Conservation (phyloP, 2,888 invertebrate species). For the Slavum lentiscoides region DNA sequence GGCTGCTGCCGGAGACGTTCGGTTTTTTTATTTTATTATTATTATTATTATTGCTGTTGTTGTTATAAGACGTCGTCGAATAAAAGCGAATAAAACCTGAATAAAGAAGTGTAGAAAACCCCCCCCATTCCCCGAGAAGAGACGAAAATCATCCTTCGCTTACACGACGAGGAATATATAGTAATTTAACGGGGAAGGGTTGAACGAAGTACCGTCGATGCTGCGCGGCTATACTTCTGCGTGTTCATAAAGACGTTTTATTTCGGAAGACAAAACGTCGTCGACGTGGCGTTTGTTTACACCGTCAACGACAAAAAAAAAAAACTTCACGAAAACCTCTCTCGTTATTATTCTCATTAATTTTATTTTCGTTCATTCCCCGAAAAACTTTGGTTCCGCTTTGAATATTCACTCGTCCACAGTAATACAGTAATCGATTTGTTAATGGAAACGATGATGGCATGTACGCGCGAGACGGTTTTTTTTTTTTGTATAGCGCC, state of each 20-base stretch:
- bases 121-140: too few species aligned
- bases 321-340: too few species aligned
- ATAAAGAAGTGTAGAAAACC: not conserved
- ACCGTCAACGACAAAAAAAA: not conserved
- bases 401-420: not conserved
- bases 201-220: not conserved
- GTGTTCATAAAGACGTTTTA: not conserved
- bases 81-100: not conserved
- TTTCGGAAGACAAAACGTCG: constrained; percentile 34
- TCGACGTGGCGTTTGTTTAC: constrained; percentile 3
- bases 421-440: too few species aligned
- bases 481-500: too few species aligned
- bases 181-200: constrained; percentile 50
- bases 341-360: not conserved
- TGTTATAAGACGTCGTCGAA: constrained; percentile 30
- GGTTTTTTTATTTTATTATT: not conserved
- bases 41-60: not conserved
- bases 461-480: too few species aligned
- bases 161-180: constrained; percentile 34
- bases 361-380: not conserved
- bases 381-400: constrained; percentile 6
- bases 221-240: too few species aligned
- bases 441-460: too few species aligned
- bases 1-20: constrained; percentile 41
- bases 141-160: constrained; percentile 27